Conservation (phyloP, 2,797 vertebrate genomes). For the Rallus crepitans region DNA sequence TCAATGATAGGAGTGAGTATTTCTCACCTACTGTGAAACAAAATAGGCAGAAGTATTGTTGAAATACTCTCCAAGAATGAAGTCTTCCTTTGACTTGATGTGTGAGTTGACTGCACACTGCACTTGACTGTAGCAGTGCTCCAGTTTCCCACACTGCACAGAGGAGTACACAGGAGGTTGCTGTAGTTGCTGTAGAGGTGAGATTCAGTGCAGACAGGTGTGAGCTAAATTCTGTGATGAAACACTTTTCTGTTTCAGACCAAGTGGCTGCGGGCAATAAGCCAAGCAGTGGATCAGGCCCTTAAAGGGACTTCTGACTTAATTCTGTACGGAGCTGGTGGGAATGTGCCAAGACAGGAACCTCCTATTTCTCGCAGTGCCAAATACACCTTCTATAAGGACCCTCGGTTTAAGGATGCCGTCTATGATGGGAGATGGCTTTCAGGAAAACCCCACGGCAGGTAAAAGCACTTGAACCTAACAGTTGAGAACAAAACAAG, state of each 20-base stretch:
- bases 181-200: neutral
- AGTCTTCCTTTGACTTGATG: neutral
- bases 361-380: conserved; percentile 92
- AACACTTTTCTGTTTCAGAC: conserved; percentile 76
- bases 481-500: neutral
- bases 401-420: conserved; percentile 92
- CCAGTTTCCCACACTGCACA: neutral
- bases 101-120: accelerated
- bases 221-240: neutral
- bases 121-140: neutral
- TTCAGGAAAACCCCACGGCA: conserved; percentile 92
- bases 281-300: conserved; percentile 94
- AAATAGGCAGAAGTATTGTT: neutral
- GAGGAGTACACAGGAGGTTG: neutral
- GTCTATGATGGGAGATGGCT: conserved; percentile 93
- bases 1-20: neutral
- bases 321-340: conserved; percentile 63
- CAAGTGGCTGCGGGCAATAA: conserved; percentile 96
- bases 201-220: neutral
- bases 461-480: conserved; percentile 77
- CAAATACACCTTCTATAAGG: conserved; percentile 95
- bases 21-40: neutral
- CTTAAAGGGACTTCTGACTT: conserved; percentile 82
- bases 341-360: conserved; percentile 83
- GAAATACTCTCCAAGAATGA: neutral